Evolutionary conservation across 2,113 vertebrate species (phyloP).

Genomic region (Epinephelus lanceolatus): DNA sequence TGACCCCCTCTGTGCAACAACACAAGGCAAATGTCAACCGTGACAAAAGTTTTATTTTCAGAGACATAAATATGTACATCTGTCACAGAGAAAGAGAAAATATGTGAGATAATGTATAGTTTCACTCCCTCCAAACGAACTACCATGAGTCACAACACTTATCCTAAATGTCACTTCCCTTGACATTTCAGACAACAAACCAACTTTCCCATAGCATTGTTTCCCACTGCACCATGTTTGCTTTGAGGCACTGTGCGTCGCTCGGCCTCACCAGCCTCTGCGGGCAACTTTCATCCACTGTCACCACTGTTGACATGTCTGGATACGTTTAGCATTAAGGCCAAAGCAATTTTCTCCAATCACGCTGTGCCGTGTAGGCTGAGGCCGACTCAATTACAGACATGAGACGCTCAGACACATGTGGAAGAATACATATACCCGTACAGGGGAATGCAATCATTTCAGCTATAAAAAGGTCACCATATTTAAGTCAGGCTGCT

Average conservation of each 20-base stretch:
- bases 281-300: background rate
- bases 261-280: background rate
- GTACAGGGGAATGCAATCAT: background rate
- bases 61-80: background rate
- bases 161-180: slow-evolving; percentile 28
- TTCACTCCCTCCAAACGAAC: slow-evolving; percentile 2
- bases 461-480: background rate
- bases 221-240: background rate
- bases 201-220: background rate
- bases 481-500: background rate
- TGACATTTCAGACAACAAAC: background rate
- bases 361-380: background rate
- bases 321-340: slow-evolving; percentile 43
- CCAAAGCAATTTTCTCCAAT: slow-evolving; percentile 43
- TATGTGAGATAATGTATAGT: slow-evolving; percentile 5
- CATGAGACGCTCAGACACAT: background rate
- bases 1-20: background rate
- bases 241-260: background rate
- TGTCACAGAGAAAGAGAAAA: background rate
- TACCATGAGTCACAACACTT: background rate
- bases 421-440: background rate
- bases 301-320: slow-evolving; percentile 20
- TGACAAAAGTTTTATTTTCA: background rate
- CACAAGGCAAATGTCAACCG: background rate
- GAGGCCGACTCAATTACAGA: background rate